Evolutionary conservation across 2,113 vertebrate species (phyloP).

Genomic region (Chrysemys picta): DNA sequence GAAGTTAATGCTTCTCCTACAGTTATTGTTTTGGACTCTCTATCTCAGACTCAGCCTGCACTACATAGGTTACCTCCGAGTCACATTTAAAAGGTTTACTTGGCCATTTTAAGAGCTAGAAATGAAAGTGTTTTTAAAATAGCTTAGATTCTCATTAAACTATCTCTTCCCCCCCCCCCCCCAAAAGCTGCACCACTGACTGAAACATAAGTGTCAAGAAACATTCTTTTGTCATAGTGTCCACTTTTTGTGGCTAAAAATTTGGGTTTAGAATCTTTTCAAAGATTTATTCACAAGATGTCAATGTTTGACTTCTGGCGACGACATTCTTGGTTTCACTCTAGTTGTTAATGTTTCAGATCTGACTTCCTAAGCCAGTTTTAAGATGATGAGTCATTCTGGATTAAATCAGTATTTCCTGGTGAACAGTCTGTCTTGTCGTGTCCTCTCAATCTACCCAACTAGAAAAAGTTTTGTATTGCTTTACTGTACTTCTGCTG

Average conservation of each 20-base stretch:
- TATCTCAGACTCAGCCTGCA: background rate
- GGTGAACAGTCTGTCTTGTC: background rate
- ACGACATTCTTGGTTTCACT: background rate
- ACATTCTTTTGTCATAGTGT: background rate
- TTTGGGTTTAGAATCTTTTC: background rate
- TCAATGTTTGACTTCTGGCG: background rate
- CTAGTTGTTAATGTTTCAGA: background rate
- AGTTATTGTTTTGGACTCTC: background rate
- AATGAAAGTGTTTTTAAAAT: background rate
- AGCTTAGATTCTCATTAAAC: background rate
- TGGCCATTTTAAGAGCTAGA: background rate
- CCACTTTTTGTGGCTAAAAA: background rate
- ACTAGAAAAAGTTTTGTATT: fast-evolving
- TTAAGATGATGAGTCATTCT: background rate
- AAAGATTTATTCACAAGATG: background rate
- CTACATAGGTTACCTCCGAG: background rate
- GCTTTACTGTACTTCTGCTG: background rate
- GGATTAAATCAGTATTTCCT: background rate
- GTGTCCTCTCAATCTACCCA: background rate
- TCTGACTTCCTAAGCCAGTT: background rate
- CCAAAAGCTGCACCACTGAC: background rate
- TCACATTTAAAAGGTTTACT: background rate
- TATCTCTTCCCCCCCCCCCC: background rate
- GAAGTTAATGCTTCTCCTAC: background rate
- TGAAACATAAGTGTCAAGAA: background rate